These are phyloP conservation scores for Aphis gossypii DNA, from an alignment of 1,140 invertebrate species.

Conservation along the genomic window DNA sequence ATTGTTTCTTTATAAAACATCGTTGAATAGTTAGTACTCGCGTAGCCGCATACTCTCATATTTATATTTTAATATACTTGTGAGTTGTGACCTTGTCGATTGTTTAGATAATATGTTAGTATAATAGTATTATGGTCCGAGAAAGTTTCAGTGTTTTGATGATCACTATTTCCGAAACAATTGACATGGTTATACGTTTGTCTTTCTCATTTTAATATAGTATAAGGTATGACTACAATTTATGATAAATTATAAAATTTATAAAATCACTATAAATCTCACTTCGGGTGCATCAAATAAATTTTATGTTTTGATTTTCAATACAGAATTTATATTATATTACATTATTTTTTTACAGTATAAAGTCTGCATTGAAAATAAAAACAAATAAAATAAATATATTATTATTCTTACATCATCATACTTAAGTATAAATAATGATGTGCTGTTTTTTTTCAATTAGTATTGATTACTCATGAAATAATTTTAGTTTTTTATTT, in stretches of 20 bases:
- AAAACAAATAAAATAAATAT: background rate
- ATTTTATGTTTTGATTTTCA: background rate
- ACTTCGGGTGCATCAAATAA: background rate
- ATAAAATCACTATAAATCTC: background rate
- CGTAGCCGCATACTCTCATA: too few species aligned
- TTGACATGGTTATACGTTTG: background rate
- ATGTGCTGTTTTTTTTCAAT: background rate
- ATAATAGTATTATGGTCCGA: background rate
- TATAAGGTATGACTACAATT: background rate
- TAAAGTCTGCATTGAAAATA: background rate
- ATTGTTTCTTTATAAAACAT: conserved; percentile 3
- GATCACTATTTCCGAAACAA: background rate
- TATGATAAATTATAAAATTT: background rate
- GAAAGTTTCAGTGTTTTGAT: background rate
- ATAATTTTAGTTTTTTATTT: conserved; percentile 2
- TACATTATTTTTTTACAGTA: background rate
- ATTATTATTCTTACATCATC: background rate
- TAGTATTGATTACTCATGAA: background rate
- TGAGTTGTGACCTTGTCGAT: background rate
- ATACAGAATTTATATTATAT: background rate
- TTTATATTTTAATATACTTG: background rate
- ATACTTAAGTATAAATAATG: background rate
- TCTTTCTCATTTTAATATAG: background rate
- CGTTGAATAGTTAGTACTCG: background rate
- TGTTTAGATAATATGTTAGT: background rate